A percentile compares a stretch with the other conserved stretches of the same genome.
These are phyloP conservation scores for Alitta virens DNA, from an alignment of 2,888 invertebrate genomes.

Conservation along the genomic window DNA sequence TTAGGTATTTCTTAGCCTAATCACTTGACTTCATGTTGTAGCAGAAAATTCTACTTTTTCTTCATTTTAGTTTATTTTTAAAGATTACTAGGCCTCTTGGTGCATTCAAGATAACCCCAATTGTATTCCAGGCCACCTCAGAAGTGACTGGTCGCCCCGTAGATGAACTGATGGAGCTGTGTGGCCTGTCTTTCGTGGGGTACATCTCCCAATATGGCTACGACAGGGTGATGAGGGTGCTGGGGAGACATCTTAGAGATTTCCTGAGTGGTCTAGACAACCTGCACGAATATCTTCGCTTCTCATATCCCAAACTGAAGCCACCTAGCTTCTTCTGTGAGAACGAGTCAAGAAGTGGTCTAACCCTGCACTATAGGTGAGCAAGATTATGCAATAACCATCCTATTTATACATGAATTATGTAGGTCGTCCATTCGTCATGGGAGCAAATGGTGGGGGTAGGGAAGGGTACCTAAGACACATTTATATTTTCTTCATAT, in stretches of 20 bases:
- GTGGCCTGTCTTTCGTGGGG: constrained; percentile 91
- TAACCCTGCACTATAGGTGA: constrained; percentile 73
- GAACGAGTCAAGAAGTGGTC: constrained; percentile 81
- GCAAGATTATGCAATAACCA: too few relatives aligned
- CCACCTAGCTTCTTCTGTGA: constrained; percentile 97
- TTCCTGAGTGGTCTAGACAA: constrained; percentile 93
- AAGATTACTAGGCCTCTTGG: too few relatives aligned
- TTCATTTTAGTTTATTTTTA: too few relatives aligned
- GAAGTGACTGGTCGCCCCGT: constrained; percentile 67
- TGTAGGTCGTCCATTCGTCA: too few relatives aligned
- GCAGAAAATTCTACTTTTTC: too few relatives aligned
- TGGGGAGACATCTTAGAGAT: constrained; percentile 88
- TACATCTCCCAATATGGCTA: constrained; percentile 94
- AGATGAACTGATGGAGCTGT: constrained; percentile 86
- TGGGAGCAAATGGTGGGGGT: too few relatives aligned
- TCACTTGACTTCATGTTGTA: too few relatives aligned
- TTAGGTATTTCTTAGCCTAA: too few relatives aligned
- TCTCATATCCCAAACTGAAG: constrained; percentile 84
- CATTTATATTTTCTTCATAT: too few relatives aligned
- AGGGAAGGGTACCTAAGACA: too few relatives aligned
- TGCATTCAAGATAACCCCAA: too few relatives aligned
- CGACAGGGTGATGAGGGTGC: constrained; percentile 63
- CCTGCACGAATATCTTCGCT: constrained; percentile 90
- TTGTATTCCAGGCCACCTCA: constrained; percentile 15
- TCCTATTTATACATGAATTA: too few relatives aligned